Evolutionary conservation across 2,797 vertebrate species (phyloP).

Genomic region (Rhinogobio ventralis): DNA sequence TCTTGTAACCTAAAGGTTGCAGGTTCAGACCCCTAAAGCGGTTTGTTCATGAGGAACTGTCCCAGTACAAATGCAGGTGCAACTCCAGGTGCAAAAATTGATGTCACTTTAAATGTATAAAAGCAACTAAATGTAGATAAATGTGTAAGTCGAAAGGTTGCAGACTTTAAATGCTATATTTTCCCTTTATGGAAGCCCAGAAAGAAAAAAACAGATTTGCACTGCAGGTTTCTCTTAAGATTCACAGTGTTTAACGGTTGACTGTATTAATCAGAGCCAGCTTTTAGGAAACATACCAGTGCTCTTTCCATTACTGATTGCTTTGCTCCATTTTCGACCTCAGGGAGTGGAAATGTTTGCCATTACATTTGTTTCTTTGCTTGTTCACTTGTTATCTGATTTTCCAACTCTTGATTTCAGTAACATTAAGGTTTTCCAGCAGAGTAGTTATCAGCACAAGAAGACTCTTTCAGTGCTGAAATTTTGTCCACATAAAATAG

Average conservation of each 20-base stretch:
- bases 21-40: background rate
- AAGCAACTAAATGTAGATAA: background rate
- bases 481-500: background rate
- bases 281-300: slow-evolving; percentile 42
- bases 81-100: background rate
- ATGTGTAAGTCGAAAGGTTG: background rate
- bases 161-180: background rate
- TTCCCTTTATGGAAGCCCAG: slow-evolving; percentile 14
- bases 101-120: background rate
- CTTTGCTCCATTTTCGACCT: slow-evolving; percentile 53
- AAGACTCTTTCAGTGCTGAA: background rate
- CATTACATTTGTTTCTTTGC: slow-evolving; percentile 36
- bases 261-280: slow-evolving; percentile 43
- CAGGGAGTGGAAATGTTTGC: slow-evolving; percentile 50
- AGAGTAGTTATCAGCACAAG: slow-evolving; percentile 13
- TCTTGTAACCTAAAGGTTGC: background rate
- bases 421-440: background rate
- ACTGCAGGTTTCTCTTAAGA: slow-evolving; percentile 33
- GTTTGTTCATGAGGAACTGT: background rate
- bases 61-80: background rate
- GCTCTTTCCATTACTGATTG: slow-evolving; percentile 49
- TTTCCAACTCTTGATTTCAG: slow-evolving; percentile 40
- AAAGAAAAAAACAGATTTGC: slow-evolving; percentile 28
- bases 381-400: slow-evolving; percentile 30
- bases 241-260: slow-evolving; percentile 38